Percentiles rank a stretch among this genome's conserved stretches.
Conservation (phyloP, 2,113 vertebrate species). For the Glaucomys volans region DNA sequence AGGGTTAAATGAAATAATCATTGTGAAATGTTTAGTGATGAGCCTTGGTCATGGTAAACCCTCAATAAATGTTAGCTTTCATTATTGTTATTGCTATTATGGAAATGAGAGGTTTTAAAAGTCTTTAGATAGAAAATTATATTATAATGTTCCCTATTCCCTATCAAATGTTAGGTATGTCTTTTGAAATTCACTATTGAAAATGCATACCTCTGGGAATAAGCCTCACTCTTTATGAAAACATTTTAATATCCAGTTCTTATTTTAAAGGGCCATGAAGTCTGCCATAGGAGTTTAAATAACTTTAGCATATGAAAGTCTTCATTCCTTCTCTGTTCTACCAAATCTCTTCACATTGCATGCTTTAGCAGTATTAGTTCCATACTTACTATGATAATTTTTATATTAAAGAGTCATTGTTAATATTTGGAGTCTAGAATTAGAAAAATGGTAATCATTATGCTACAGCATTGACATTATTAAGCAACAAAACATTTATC, state of each 20-base stretch:
- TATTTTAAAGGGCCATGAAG: conserved; percentile 9
- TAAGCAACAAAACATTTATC: background rate
- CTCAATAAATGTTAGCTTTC: conserved; percentile 33
- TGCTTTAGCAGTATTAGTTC: background rate
- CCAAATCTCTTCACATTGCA: background rate
- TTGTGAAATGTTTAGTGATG: background rate
- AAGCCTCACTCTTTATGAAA: background rate
- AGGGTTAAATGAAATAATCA: conserved; percentile 29
- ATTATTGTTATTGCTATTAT: background rate
- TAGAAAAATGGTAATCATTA: conserved; percentile 13
- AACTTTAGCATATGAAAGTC: background rate
- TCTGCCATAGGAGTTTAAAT: background rate
- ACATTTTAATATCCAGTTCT: conserved; percentile 44
- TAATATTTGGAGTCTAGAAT: background rate
- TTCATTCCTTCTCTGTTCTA: background rate
- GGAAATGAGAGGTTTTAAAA: background rate
- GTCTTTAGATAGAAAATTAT: conserved; percentile 36
- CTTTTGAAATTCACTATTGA: conserved; percentile 50
- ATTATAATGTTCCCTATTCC: background rate
- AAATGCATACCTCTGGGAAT: conserved; percentile 35
- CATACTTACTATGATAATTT: background rate
- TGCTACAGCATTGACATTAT: background rate
- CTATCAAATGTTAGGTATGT: background rate
- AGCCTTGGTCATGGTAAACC: background rate
- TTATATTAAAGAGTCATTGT: background rate